Percentiles rank a stretch among this genome's conserved stretches.
These are phyloP conservation scores for Henricia sp. DNA, from an alignment of 53 echinoderm and acorn worm species.

Conservation along the genomic window DNA sequence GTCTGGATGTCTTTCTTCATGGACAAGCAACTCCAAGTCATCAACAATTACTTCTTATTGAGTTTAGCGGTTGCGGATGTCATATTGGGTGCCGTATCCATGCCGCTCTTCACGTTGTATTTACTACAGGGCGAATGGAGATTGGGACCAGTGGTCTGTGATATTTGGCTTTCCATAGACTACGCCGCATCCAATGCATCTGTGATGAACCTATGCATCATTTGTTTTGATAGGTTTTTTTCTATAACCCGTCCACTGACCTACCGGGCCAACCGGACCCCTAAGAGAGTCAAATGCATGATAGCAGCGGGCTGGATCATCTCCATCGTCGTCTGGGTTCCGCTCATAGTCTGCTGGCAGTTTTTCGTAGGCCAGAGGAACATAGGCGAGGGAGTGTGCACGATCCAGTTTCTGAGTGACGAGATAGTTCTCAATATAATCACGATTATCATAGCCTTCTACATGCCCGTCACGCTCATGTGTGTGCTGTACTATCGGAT, in stretches of 20 bases:
- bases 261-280: conserved; percentile 95
- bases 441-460: conserved; percentile 95
- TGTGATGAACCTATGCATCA: conserved; percentile 99
- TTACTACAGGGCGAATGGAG: conserved; percentile 84
- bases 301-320: conserved; percentile 88
- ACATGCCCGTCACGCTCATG: conserved; percentile 90
- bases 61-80: conserved; percentile 91
- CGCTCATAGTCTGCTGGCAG: conserved; percentile 93
- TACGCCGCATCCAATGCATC: conserved; percentile 98
- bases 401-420: conserved; percentile 87
- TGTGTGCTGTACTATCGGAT: conserved; percentile 92
- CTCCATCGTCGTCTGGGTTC: conserved; percentile 90
- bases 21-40: conserved; percentile 96
- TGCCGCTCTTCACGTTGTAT: conserved; percentile 92
- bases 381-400: conserved; percentile 74
- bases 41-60: conserved; percentile 96
- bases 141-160: conserved; percentile 86
- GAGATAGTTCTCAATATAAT: conserved; percentile 74
- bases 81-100: conserved; percentile 87
- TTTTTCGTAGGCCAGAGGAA: conserved; percentile 72
- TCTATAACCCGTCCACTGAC: conserved; percentile 97
- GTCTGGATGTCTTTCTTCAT: conserved; percentile 98
- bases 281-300: conserved; percentile 89
- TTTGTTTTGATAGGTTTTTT: conserved; percentile 98
- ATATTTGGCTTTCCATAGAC: conserved; percentile 95